Base-by-base conservation (phyloP, 2,113 vertebrate species). In the Xiphophorus hellerii region DNA sequence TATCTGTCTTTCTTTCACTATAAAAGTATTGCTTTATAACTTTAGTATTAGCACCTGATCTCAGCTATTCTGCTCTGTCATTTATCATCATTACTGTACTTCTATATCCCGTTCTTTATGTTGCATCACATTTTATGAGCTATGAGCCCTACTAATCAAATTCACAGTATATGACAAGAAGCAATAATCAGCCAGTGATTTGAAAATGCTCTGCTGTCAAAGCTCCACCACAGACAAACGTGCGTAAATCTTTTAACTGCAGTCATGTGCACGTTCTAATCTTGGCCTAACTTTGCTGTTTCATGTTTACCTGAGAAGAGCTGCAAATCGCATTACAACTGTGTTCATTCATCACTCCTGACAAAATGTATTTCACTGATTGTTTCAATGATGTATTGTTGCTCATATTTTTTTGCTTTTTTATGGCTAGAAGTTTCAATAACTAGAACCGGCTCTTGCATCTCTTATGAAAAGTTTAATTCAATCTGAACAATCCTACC, bases 21-120 rank as follows among this genome's bases (percentile, higher is more conserved):
- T n/a, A 71, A 71, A 39, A 63, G 30, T 51, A 17, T 44, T 22
- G 30, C 15, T 48, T 63, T 51, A 54, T 61, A 69, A 76, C 73
- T 81, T 75, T 75, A 81, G 66, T 62, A 64, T 37, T 62, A 65
- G 15, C 27, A 74, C 66, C 64, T 74, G 28, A 73, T 58, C 39
- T 51, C 1, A 48, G 37, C 33, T 67, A 51, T 66, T 51, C 63
- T 64, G 22, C 35, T 61, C 61, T 48, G 63, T 74, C 29, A 61
- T 70, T 65, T 31, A 27, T 48, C 3, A 13, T 39, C 13, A 31
- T 51, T 27, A 62, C 37, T 74, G 69, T 39, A 17, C 25, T 44
- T 17, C 62, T 35, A 35, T 61, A 0, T 29, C 29, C 13, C 44
- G 5, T 75, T 62, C 44, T 66, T 71, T 5, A 70, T 35, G 31